Evolutionary conservation across 2,113 vertebrate species (phyloP).

Genomic region (Epinephelus lanceolatus): DNA sequence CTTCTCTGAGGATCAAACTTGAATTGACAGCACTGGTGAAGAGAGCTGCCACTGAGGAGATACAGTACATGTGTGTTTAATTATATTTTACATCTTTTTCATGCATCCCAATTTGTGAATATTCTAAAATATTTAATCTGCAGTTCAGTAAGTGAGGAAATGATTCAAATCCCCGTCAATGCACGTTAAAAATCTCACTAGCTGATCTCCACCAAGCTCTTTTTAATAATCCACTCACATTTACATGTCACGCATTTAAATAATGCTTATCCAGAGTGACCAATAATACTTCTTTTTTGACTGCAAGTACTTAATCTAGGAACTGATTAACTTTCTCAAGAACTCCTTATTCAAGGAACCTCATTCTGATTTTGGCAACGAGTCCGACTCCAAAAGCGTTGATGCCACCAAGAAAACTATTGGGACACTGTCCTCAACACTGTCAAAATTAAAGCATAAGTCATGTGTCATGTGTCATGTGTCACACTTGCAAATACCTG

Average conservation of each 20-base stretch:
- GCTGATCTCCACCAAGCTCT: not conserved
- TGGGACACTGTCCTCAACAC: not conserved
- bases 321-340: not conserved
- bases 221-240: constrained; percentile 14
- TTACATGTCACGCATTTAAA: constrained; percentile 1
- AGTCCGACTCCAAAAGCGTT: not conserved
- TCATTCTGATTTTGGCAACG: not conserved
- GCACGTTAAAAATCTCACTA: not conserved
- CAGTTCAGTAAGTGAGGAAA: not conserved
- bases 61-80: not conserved
- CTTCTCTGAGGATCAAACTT: constrained; percentile 12
- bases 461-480: too few species aligned
- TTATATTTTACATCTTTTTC: not conserved
- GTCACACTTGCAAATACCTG: not conserved
- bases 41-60: too few species aligned
- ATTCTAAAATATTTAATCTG: not conserved
- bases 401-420: not conserved
- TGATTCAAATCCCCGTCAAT: not conserved
- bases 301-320: not conserved
- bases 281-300: not conserved
- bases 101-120: not conserved
- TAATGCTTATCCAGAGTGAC: not conserved
- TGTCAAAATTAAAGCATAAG: too few species aligned
- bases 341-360: not conserved
- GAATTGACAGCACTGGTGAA: not conserved